phyloP scores from a whole-genome alignment of 1,140 invertebrate genomes.

The Zelostemma sp. region DNA sequence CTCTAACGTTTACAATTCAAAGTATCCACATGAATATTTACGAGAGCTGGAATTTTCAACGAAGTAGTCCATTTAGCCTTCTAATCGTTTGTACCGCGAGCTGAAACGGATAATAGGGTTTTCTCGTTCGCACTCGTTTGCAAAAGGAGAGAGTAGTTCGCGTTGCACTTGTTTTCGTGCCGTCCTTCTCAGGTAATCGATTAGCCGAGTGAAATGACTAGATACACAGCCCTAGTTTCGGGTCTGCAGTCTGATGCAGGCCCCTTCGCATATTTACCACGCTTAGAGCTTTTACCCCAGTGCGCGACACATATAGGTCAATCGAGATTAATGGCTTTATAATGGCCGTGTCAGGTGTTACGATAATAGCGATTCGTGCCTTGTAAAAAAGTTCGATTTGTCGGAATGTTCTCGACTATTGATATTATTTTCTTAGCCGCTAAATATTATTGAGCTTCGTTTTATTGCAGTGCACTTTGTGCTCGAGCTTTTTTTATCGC shows the following conservation, averaged over 20 bases:
- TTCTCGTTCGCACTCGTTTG: slow-evolving; percentile 29
- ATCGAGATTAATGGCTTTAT: slow-evolving; percentile 45
- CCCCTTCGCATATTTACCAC: slow-evolving; percentile 19
- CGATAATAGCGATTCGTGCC: slow-evolving; percentile 15
- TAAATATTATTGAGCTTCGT: background rate
- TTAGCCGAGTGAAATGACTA: slow-evolving; percentile 36
- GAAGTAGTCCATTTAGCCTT: slow-evolving; percentile 27
- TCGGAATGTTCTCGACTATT: background rate
- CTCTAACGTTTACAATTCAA: slow-evolving; percentile 25
- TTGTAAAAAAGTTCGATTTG: slow-evolving; percentile 11
- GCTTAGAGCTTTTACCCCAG: slow-evolving; percentile 19
- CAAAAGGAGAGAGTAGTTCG: slow-evolving; percentile 25
- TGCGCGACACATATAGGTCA: slow-evolving; percentile 11
- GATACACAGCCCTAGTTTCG: slow-evolving; percentile 37
- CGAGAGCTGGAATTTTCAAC: slow-evolving; percentile 4
- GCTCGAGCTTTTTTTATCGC: background rate
- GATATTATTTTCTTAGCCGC: background rate
- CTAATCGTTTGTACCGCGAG: slow-evolving; percentile 32
- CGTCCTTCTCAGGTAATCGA: slow-evolving; percentile 37
- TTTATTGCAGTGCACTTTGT: background rate
- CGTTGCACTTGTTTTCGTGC: slow-evolving; percentile 45
- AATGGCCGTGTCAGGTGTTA: slow-evolving; percentile 36
- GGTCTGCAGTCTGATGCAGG: slow-evolving; percentile 30
- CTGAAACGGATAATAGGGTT: slow-evolving; percentile 29
- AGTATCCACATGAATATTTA: slow-evolving; percentile 36